Evolutionary conservation across 1,140 invertebrate species (phyloP).

Genomic region (Ctenoplectra terminalis): DNA sequence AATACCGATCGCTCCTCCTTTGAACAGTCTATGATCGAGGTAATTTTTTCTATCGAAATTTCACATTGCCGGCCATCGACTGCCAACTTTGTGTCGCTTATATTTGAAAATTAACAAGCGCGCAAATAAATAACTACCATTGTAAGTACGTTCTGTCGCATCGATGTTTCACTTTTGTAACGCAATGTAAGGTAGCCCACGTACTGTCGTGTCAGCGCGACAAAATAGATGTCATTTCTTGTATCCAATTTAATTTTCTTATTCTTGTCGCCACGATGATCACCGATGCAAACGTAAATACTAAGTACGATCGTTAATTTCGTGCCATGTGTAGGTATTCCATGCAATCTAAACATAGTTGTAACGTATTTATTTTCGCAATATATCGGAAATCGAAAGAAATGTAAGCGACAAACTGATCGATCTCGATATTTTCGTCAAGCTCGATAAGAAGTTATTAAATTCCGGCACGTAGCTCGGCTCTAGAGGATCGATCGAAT

Average conservation of each 20-base stretch:
- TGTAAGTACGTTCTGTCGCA: too few species aligned
- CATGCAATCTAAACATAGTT: neutral
- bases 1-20: neutral
- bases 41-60: neutral
- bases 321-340: neutral
- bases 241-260: neutral
- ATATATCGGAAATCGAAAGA: neutral
- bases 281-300: too few species aligned
- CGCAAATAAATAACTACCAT: too few species aligned
- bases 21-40: neutral
- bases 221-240: neutral
- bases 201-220: too few species aligned
- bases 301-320: too few species aligned
- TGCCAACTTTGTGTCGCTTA: too few species aligned
- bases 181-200: too few species aligned
- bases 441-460: constrained; percentile 34
- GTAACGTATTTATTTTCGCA: constrained; percentile 7
- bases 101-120: too few species aligned
- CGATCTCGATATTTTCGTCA: neutral
- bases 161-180: too few species aligned
- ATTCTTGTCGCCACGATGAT: too few species aligned
- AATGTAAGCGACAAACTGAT: neutral
- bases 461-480: constrained; percentile 58
- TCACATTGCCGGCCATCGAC: too few species aligned
- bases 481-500: constrained; percentile 18